Evolutionary conservation across 2,113 vertebrate species (phyloP), one percentile per base, ranked within the genome.

Genomic region (Oncorhynchus nerka): DNA sequence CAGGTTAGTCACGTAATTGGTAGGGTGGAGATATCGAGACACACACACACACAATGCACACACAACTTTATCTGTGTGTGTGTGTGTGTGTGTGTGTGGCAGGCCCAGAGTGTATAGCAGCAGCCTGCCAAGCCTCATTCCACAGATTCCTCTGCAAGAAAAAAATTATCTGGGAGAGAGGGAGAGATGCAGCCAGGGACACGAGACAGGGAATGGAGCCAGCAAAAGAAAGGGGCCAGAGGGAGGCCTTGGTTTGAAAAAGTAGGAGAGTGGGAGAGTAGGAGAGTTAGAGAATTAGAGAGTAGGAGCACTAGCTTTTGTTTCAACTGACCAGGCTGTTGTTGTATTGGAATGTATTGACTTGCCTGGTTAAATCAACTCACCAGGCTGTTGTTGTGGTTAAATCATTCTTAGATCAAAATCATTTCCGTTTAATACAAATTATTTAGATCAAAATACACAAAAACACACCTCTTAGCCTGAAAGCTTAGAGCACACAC

Each of bases 101-200:
- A 57, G 49, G 32, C 8, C 24, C 24, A 30, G 55, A 61, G 55
- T 20, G 49, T 62, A n/a, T 62, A 20, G n/a, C 59, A 16, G 59
- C 59, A 11, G 71, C 55, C 26, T 30, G 51, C 55, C 19, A 6
- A 61, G 28, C 51, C 16, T 73, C 71, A 73, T 73, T 73, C 71
- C 71, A 59, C 19, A 73, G 55, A 73, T 73, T 73, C 71, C 71
- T 32, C 55, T 34, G 55, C 70, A 72, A 57, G 70, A 26, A 26
- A 71, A 71, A 55, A 71, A 70, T 5, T 0, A 28, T 19, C 16
- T 32, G 30, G 30, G 39, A 55, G 39, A 70, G 51, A 30, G 49
- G 12, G 15, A 72, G 26, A 9, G 15, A 20, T 9, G 22, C 49
- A 72, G 26, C 45, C 15, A 55, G 12, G 51, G 20, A 51, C 19